Evolutionary conservation across 2,797 vertebrate genomes (phyloP), one percentile per base, ranked within the genome.

Genomic region (Smutsia gigantea): DNA sequence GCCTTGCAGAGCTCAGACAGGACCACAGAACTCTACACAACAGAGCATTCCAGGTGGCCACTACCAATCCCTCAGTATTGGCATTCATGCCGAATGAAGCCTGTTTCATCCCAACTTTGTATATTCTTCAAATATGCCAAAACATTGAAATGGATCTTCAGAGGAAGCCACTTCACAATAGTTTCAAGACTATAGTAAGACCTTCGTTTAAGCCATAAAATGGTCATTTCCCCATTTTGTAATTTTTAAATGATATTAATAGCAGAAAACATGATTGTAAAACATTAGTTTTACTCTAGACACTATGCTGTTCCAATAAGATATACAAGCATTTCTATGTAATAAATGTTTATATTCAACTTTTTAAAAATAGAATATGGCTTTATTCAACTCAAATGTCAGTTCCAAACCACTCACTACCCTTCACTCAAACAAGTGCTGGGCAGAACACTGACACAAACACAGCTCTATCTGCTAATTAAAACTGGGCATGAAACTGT

Each of bases 401-500:
- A 85, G 83, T 93, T 95, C 91, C 7, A 93, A 96, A 92, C 93
- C 95, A 97, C 97, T 95, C 95, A 93, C 95, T 95, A 96, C 71
- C 83, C 95, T 97, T 96, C 97, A 97, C 86, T 98, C 96, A 97
- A 87, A 96, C 2, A 69, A 97, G 93, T 90, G 63, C 86, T 27
- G 15, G 63, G 87, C 97, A 97, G 93, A 61, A 91, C 95, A 97
- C 94, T 97, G 23, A 96, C 95, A 90, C 84, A 96, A 97, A 96
- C 90, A 96, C 11, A 94, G 63, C 92, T 97, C 98, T 98, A 98
- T 97, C 98, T 98, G 98, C 98, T 98, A 97, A 63, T 97, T 97
- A 97, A 96, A 84, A 98, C 84, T 0, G 97, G 93, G 98, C 98
- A 98, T 8, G 95, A 95, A 98, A 95, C 97, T 96, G 93, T 97